Base-by-base conservation (phyloP, 2,888 invertebrate genomes). In the Drosophila flavopinicola region DNA sequence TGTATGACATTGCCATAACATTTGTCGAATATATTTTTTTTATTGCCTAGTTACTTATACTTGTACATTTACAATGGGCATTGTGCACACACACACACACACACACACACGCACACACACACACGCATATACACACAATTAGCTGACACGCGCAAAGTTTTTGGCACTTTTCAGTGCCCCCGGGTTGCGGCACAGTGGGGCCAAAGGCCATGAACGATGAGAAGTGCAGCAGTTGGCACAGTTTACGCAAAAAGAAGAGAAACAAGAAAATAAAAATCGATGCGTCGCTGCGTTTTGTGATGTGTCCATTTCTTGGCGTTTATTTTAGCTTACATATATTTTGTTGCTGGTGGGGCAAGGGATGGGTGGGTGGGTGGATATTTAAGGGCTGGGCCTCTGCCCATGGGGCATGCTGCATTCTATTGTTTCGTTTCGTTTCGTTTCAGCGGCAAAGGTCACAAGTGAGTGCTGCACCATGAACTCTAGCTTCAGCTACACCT, bases 351-450 rank as follows among this genome's bases (percentile, higher is more conserved):
- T 9, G 6, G n/a, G n/a, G 29, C 24, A 29, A 7, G 20, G 13
- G 3, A 1, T 25, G 30, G 24, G 24, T 3, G 30, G 24, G 13
- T 20, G 23, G 27, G 13, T 5, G 13, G 10, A 25, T 25, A 20
- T 20, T 3, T 13, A 20, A 10, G 39, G 30, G n/a, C 10, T 24
- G 17, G 25, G 29, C n/a, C 15, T 29, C 25, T 42, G 11, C 32
- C 10, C 48, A 37, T 23, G 49, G 13, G 57, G 42, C 58, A 54
- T 33, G 60, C 52, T 49, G 65, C 48, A 58, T 65, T 75, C 86
- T 85, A 80, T 80, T n/a, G n/a, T 80, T 80, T 75, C 69, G 86
- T 64, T 63, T 64, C 56, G 57, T 38, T 66, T 57, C 53, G 53
- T 42, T 41, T 37, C 44, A 11, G 11, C 24, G 37, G 24, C 54